Conservation (phyloP, 1,140 invertebrate species). For the Palaemon carinicauda region DNA sequence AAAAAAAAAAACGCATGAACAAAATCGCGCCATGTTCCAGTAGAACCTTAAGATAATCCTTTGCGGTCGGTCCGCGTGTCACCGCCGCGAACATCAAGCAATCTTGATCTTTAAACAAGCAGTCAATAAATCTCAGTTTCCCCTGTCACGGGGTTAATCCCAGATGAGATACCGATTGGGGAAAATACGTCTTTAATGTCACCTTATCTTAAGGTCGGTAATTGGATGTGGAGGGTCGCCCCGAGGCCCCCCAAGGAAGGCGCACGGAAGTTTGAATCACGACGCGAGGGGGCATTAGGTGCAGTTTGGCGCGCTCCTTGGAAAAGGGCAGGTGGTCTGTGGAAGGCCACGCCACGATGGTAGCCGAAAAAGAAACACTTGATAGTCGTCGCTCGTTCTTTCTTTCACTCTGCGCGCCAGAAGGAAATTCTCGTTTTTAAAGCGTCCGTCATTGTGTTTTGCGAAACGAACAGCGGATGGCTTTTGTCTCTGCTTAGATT, state of each 20-base stretch:
- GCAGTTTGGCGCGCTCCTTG: background rate
- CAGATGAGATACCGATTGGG: too few species aligned
- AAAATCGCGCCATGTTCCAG: background rate
- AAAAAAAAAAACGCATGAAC: too few species aligned
- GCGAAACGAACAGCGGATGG: background rate
- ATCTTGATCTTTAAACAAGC: background rate
- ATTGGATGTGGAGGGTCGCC: too few species aligned
- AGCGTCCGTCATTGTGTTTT: background rate
- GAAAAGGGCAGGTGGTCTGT: background rate
- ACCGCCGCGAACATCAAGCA: background rate
- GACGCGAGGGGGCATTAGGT: too few species aligned
- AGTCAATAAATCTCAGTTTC: background rate
- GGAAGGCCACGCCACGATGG: too few species aligned
- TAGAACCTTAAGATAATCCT: background rate
- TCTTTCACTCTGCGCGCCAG: background rate
- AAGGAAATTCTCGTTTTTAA: background rate
- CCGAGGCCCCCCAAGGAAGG: too few species aligned
- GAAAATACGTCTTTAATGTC: too few species aligned
- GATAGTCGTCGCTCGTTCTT: background rate
- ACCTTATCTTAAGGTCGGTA: too few species aligned
- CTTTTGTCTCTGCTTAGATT: too few species aligned
- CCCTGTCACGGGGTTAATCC: background rate
- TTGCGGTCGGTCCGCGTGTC: conserved; percentile 13
- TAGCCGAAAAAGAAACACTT: background rate
- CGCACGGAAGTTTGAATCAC: too few species aligned